Percentiles rank a stretch among this genome's conserved stretches.
These are phyloP conservation scores for Lichenostomus cassidix DNA, from an alignment of 2,113 vertebrate species.

Conservation along the genomic window DNA sequence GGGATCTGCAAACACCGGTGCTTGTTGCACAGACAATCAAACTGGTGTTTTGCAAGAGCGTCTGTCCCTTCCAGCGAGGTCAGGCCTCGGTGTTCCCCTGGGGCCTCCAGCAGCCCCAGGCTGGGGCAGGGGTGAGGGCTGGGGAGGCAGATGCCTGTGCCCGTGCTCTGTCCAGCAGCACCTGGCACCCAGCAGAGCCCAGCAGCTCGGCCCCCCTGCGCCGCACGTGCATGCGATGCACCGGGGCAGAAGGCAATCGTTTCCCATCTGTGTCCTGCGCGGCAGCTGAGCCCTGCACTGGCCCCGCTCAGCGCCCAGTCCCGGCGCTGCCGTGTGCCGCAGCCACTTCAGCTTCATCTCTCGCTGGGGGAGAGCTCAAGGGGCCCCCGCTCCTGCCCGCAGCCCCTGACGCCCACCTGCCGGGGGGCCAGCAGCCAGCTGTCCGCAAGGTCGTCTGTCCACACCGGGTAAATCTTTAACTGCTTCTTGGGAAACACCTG, in stretches of 20 bases:
- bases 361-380: background rate
- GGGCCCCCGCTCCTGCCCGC: background rate
- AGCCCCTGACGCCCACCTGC: background rate
- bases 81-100: background rate
- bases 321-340: background rate
- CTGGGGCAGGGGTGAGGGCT: background rate
- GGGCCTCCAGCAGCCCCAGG: background rate
- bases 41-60: background rate
- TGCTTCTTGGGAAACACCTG: constrained; percentile 53
- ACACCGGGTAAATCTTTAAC: constrained; percentile 60
- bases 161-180: background rate
- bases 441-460: constrained; percentile 43
- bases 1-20: background rate
- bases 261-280: constrained; percentile 65
- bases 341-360: constrained; percentile 14
- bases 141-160: background rate
- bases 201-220: background rate
- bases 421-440: background rate
- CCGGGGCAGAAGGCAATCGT: constrained; percentile 65
- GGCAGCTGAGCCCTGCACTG: constrained; percentile 60
- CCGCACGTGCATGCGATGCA: constrained; percentile 45
- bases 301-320: constrained; percentile 1
- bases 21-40: background rate
- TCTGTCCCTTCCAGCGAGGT: background rate
- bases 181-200: constrained; percentile 27